phyloP scores from a whole-genome alignment of 2,797 vertebrate species.

The Syngnathus rostellatus region DNA sequence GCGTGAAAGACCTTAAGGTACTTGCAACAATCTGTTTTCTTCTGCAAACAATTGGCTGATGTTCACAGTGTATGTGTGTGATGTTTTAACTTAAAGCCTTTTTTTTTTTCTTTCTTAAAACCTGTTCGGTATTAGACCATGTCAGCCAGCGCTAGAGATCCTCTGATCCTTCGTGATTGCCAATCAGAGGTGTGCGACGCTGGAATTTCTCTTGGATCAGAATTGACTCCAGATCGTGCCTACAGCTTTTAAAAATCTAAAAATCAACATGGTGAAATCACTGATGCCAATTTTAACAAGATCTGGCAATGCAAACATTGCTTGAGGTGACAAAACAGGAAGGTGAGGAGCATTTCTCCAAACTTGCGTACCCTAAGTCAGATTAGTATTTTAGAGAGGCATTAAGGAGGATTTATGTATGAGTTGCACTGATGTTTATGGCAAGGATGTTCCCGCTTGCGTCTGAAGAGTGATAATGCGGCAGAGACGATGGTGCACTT shows the following conservation, averaged over 20 bases:
- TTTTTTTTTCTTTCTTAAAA: not conserved
- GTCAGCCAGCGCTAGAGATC: not conserved
- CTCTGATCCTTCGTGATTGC: no score
- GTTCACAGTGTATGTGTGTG: not conserved
- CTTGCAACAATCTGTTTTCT: slow-evolving; percentile 1
- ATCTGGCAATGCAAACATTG: not conserved
- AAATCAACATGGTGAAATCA: not conserved
- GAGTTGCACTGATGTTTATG: not conserved
- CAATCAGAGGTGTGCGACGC: not conserved
- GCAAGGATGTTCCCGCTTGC: slow-evolving; percentile 10
- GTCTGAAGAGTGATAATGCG: slow-evolving; percentile 10
- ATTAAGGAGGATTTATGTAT: slow-evolving; percentile 10
- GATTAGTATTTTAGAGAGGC: slow-evolving; percentile 1
- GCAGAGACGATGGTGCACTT: slow-evolving; percentile 46
- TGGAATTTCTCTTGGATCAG: not conserved
- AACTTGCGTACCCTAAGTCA: slow-evolving; percentile 1
- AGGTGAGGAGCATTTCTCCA: not conserved
- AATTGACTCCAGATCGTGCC: not conserved
- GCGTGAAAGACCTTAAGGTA: not conserved
- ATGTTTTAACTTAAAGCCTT: not conserved
- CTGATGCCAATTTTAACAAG: not conserved
- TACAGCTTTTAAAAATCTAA: not conserved
- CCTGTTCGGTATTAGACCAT: not conserved
- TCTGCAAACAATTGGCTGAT: not conserved
- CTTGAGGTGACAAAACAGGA: not conserved